phyloP scores from a whole-genome alignment of 2,797 vertebrate genomes.

The Pempheris klunzingeri region DNA sequence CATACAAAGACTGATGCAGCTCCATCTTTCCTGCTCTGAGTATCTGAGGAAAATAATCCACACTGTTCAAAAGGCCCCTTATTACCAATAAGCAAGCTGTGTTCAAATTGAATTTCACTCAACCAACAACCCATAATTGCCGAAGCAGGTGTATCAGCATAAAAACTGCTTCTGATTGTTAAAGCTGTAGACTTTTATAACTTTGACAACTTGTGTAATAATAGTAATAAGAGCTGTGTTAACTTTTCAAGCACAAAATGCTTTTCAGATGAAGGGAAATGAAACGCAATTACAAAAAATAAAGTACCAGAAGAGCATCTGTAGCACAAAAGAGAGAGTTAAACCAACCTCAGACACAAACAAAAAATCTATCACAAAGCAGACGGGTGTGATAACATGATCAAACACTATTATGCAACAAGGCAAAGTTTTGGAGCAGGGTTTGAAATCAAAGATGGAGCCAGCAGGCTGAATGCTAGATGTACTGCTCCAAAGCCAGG shows the following conservation, averaged over 20 bases:
- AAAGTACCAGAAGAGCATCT: conserved; percentile 10
- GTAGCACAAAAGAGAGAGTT: conserved; percentile 22
- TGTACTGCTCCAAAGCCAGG: background rate
- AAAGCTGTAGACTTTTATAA: conserved; percentile 16
- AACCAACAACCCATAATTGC: conserved; percentile 29
- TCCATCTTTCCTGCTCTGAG: conserved; percentile 45
- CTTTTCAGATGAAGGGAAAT: conserved; percentile 14
- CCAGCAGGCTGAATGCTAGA: conserved; percentile 18
- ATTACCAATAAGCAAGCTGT: conserved; percentile 49
- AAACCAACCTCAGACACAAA: conserved; percentile 21
- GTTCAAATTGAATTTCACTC: conserved; percentile 45
- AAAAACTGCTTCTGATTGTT: conserved; percentile 33
- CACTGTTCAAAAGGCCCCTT: conserved; percentile 40
- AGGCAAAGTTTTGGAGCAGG: conserved; percentile 22
- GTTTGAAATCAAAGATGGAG: conserved; percentile 12
- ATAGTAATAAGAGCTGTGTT: background rate
- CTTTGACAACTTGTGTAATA: conserved; percentile 24
- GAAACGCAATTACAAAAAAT: conserved; percentile 15
- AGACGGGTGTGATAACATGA: conserved; percentile 36
- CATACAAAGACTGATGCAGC: conserved; percentile 50
- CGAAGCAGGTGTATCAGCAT: conserved; percentile 16
- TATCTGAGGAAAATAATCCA: conserved; percentile 41
- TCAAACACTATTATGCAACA: conserved; percentile 24
- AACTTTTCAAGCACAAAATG: conserved; percentile 10
- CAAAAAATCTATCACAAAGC: conserved; percentile 13